Conservation (phyloP, 2,888 invertebrate species). For the Pseudococcus longispinus region DNA sequence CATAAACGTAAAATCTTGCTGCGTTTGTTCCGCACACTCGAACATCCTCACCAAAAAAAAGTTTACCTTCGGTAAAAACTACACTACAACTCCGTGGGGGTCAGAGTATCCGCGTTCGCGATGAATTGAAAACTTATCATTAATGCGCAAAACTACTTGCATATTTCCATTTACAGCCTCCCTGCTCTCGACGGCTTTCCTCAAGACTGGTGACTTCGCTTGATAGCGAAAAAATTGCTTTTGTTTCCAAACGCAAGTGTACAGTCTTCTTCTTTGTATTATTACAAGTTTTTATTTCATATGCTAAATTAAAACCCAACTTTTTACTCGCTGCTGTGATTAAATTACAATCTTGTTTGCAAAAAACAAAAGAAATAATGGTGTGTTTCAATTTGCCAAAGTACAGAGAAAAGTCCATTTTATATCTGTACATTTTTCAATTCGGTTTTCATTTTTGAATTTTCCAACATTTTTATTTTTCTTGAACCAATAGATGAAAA, state of each 20-base stretch:
- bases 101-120: not conserved
- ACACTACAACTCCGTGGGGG: conserved; percentile 9
- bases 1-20: conserved; percentile 8
- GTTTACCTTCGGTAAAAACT: not conserved
- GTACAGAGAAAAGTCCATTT: not conserved
- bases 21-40: conserved; percentile 10
- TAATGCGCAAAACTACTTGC: not conserved
- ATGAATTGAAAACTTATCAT: conserved; percentile 17
- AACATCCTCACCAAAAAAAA: not conserved
- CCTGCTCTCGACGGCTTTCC: not conserved
- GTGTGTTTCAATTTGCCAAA: not conserved
- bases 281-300: not conserved
- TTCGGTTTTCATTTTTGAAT: too few species aligned
- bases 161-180: not conserved
- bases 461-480: too few species aligned
- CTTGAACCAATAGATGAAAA: too few species aligned
- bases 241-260: not conserved
- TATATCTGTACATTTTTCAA: not conserved
- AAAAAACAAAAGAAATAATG: not conserved
- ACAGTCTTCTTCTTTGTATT: not conserved
- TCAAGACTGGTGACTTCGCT: not conserved
- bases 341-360: not conserved
- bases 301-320: not conserved
- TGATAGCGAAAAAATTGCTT: not conserved
- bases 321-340: not conserved